phyloP scores from a whole-genome alignment of 2,888 invertebrate genomes.

The Anarsia innoxiella region DNA sequence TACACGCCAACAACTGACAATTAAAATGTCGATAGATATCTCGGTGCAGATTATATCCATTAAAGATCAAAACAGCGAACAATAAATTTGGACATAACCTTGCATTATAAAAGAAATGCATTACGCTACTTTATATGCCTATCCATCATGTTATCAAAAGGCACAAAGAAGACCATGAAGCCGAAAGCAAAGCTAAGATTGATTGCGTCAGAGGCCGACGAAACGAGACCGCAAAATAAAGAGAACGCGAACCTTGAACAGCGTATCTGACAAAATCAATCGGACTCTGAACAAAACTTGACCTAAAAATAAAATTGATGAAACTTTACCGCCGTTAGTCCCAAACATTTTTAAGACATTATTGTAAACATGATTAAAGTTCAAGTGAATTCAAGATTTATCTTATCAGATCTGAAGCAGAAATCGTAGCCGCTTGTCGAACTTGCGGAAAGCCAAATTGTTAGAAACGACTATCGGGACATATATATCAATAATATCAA shows the following conservation, averaged over 20 bases:
- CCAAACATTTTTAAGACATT: slow-evolving; percentile 2
- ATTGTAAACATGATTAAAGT: too few species aligned
- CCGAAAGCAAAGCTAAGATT: slow-evolving; percentile 62
- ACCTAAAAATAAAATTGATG: slow-evolving; percentile 49
- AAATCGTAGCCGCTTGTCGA: too few species aligned
- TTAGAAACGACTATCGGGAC: too few species aligned
- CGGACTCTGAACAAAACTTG: slow-evolving; percentile 68
- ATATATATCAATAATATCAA: too few species aligned
- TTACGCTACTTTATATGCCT: slow-evolving; percentile 53
- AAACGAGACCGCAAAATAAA: slow-evolving; percentile 72
- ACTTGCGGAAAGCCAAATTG: too few species aligned
- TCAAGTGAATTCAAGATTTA: too few species aligned
- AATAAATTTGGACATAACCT: slow-evolving; percentile 30
- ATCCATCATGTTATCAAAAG: slow-evolving; percentile 65
- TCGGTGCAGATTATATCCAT: too few species aligned
- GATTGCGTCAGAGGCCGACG: slow-evolving; percentile 70
- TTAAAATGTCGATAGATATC: slow-evolving; percentile 7
- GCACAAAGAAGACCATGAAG: slow-evolving; percentile 66
- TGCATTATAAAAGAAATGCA: slow-evolving; percentile 47
- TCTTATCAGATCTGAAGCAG: too few species aligned
- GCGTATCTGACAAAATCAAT: slow-evolving; percentile 74
- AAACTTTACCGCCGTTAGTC: slow-evolving; percentile 9
- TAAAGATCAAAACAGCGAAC: slow-evolving; percentile 22
- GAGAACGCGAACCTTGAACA: slow-evolving; percentile 72
- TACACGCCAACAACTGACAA: slow-evolving; percentile 4